Conservation (phyloP, 2,888 invertebrate species). For the Hypomecis atomaria region DNA sequence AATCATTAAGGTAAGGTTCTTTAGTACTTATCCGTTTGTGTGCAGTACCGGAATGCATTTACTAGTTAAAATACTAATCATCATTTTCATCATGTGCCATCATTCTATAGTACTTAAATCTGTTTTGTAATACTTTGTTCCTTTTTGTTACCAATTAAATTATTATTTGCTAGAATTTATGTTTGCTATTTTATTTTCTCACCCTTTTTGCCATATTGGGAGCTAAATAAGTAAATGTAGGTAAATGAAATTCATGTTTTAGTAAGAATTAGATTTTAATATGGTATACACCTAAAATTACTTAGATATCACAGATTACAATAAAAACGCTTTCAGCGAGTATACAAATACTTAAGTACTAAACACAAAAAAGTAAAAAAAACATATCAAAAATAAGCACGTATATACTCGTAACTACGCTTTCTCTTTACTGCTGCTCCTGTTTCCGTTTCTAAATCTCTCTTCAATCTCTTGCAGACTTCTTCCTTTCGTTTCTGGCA, state of each 20-base stretch:
- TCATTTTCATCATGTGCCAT: conserved; percentile 57
- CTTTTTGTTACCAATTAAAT: conserved; percentile 58
- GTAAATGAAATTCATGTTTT: background rate
- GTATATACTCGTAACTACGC: conserved; percentile 49
- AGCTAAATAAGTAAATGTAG: no score
- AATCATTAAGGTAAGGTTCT: conserved; percentile 32
- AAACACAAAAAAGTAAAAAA: conserved; percentile 33
- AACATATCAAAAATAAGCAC: conserved; percentile 2
- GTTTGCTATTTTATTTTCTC: conserved; percentile 2
- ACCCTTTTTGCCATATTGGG: background rate
- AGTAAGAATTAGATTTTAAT: background rate
- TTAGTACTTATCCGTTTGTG: conserved; percentile 39
- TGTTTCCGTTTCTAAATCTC: conserved; percentile 68
- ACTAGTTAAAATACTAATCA: conserved; percentile 51
- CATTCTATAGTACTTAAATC: conserved; percentile 44
- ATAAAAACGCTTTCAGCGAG: conserved; percentile 57
- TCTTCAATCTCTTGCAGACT: conserved; percentile 88
- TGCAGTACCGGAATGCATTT: conserved; percentile 64
- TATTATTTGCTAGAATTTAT: conserved; percentile 50
- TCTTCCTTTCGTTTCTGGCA: conserved; percentile 89
- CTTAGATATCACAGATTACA: conserved; percentile 76
- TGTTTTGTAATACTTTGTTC: conserved; percentile 48
- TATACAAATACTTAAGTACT: conserved; percentile 45
- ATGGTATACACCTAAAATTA: conserved; percentile 33
- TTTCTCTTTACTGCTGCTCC: conserved; percentile 51